Base-by-base conservation (phyloP, 2,113 vertebrate species). In the Cardinalis cardinalis region DNA sequence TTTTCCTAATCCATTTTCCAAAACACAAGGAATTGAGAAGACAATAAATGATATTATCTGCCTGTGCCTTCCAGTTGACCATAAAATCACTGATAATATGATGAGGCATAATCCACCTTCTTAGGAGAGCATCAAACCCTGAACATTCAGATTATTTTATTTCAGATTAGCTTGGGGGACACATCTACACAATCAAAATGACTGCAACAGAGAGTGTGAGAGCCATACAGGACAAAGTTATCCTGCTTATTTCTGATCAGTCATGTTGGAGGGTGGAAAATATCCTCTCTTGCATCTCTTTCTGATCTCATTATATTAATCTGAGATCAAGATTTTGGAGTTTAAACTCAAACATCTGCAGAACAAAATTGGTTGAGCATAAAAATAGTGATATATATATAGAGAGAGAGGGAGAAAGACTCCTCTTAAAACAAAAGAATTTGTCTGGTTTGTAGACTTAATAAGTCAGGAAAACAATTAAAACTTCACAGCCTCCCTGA, bases 321-420 rank as follows among this genome's bases (percentile, higher is more conserved):
- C 26, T 6, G 48, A 78, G 28, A 53, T 48, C 18, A 43, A 52
- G 19, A 56, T 31, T 79, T 59, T 32, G 49, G 32, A 74, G 8
- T 44, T 66, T 28, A 18, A 65, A n/a, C 41, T 73, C 34, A 32
- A 60, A 65, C 24, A 56, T 7, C 28, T 25, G 21, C 20, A 13
- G 28, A 84, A 60, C 2, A 55, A 89, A 70, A 63, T 0, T 38
- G 14, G 10, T 23, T 32, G 28, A 31, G 17, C 28, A 71, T 10
- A 84, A 63, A 48, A 58, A 0, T 4, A 61, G 17, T 28, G 5
- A 26, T 2, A 18, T 15, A 26, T 5, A 26, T 4, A n/a, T 4
- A 53, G 1, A 31, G 3, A 10, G 7, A 40, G 14, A n/a, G 7
- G 3, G 32, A 21, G 16, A 3, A 2, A 18, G 2, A 34, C 20